Evolutionary conservation across 2,113 vertebrate species (phyloP).

Genomic region (Ammodytes dubius): DNA sequence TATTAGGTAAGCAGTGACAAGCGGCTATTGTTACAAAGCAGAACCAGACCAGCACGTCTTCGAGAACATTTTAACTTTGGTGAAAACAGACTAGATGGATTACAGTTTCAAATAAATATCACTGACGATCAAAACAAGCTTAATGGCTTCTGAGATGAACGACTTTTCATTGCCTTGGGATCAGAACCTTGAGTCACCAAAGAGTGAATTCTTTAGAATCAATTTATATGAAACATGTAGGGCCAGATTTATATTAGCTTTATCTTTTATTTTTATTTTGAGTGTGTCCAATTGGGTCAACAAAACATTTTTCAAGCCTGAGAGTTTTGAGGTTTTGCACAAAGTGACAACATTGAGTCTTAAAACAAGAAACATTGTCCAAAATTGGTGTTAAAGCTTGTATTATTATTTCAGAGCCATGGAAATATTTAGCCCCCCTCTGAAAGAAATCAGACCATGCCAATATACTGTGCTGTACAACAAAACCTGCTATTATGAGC

Average conservation of each 20-base stretch:
- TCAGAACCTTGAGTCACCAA: not conserved
- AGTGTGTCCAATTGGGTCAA: not conserved
- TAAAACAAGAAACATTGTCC: not conserved
- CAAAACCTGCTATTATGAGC: conserved; percentile 40
- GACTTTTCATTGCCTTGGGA: not conserved
- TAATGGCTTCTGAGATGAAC: not conserved
- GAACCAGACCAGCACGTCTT: conserved; percentile 33
- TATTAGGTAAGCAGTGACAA: conserved; percentile 52
- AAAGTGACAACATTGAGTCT: not conserved
- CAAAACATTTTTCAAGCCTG: not conserved
- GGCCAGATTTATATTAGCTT: not conserved
- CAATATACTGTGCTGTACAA: conserved; percentile 2
- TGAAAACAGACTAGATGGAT: conserved; percentile 26
- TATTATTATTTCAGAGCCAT: conserved; percentile 18
- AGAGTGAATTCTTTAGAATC: too few species aligned
- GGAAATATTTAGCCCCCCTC: conserved; percentile 10
- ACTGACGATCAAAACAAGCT: conserved; percentile 22
- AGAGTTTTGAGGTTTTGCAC: not conserved
- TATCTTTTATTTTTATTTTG: not conserved
- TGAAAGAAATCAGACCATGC: not conserved
- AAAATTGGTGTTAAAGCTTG: not conserved
- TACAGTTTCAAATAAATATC: conserved; percentile 33
- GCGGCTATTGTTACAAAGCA: conserved; percentile 26
- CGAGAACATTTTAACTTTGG: conserved; percentile 9
- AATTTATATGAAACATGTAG: too few species aligned